A percentile compares a stretch with the other conserved stretches of the same genome.
phyloP scores from a whole-genome alignment of 2,113 vertebrate species.

The Microtus oregoni region DNA sequence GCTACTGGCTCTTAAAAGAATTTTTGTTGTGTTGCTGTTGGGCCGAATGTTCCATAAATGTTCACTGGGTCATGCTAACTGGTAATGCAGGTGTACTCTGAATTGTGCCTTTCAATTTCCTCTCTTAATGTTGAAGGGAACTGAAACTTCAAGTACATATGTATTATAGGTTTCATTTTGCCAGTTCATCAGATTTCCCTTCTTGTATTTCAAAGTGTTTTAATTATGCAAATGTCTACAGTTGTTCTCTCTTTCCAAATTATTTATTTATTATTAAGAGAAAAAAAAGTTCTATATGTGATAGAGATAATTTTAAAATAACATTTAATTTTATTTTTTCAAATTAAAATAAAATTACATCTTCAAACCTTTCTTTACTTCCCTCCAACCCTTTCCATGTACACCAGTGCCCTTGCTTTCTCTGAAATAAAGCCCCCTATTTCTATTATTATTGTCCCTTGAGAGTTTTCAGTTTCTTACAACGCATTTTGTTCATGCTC shows the following conservation, averaged over 20 bases:
- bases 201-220: too few relatives aligned
- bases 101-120: not conserved
- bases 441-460: not conserved
- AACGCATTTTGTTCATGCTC: not conserved
- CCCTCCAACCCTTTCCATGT: not conserved
- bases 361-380: not conserved
- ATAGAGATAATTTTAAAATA: not conserved
- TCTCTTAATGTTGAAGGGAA: not conserved
- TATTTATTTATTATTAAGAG: not conserved
- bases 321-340: not conserved
- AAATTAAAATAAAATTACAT: not conserved
- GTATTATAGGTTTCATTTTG: not conserved
- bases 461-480: not conserved
- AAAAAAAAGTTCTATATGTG: not conserved
- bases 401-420: too few relatives aligned
- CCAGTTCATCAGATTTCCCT: not conserved
- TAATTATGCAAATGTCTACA: not conserved
- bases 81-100: not conserved
- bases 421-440: not conserved
- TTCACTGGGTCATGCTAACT: not conserved
- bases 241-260: not conserved
- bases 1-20: not conserved
- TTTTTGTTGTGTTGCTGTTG: not conserved
- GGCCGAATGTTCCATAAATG: not conserved
- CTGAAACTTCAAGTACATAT: not conserved